Evolutionary conservation across 2,888 invertebrate species (phyloP), one percentile per base, ranked within the genome.

Genomic region (Lepidonotus clava): DNA sequence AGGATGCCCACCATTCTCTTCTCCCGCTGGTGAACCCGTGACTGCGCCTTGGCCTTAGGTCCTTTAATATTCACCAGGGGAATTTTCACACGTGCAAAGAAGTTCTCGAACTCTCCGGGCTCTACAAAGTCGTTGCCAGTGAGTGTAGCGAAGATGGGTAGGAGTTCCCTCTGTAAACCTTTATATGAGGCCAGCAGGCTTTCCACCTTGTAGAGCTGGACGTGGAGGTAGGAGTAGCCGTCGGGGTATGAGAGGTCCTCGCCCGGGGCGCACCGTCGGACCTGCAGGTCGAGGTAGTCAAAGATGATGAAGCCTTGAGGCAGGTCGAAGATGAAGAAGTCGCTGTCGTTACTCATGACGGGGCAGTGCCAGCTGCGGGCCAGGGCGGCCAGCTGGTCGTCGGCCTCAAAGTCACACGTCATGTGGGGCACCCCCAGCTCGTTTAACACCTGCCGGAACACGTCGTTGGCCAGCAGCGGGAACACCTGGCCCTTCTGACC

Each of bases 301-400:
- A 97, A 96, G 0, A 97, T 97, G 89, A 99, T 96, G 90, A 97
- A 98, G 0, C 95, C 95, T 34, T 90, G 91, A 0, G 95, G 94
- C 0, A 97, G 96, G 94, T 97, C 97, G 94, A 97, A 97, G 89
- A 99, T 96, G 92, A 96, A 98, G 94, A 98, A 99, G 94, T 99
- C 99, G 0, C 98, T 98, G 94, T 99, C 99, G 90, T 97, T 97
- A 92, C 98, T 98, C 2, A 99, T 93, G 0, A 99, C 96, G 0
- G 98, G 98, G 91, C 98, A 98, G 56, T 96, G 95, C 0, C 98
- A 95, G 86, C 96, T 95, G 89, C 96, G 96, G 0, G 98, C 97
- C 90, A 98, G 94, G 0, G 96, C 96, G 0, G 98, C 98, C 86
- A 98, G 96, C 92, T 97, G 97, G 90, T 96, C 96, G 93, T 99